Conservation (phyloP, 2,113 vertebrate species). For the Microcebus tavaratra region DNA sequence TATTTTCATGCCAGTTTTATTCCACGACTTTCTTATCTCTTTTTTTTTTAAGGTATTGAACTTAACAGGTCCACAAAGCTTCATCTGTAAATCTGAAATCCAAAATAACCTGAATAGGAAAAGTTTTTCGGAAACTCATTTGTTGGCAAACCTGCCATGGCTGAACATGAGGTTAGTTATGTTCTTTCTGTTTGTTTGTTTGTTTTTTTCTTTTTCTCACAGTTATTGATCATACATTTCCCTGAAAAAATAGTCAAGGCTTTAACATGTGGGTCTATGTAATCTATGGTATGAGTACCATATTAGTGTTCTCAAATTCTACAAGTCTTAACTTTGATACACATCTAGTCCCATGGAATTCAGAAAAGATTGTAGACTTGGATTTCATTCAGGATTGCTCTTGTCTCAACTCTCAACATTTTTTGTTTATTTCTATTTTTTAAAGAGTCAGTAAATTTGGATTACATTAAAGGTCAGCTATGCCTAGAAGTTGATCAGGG, state of each 20-base stretch:
- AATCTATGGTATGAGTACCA: neutral
- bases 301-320: neutral
- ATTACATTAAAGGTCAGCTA: constrained; percentile 54
- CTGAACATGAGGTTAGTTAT: neutral
- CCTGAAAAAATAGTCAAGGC: neutral
- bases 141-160: neutral
- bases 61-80: neutral
- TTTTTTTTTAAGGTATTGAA: neutral
- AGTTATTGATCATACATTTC: neutral
- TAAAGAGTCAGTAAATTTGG: constrained; percentile 12
- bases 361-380: neutral
- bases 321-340: neutral
- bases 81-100: constrained; percentile 7
- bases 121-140: neutral
- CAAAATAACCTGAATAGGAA: neutral
- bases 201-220: neutral
- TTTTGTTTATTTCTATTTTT: constrained; percentile 1
- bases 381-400: neutral
- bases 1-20: neutral
- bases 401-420: neutral
- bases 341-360: neutral
- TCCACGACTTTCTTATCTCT: neutral
- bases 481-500: constrained; percentile 73
- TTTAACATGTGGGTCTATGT: neutral
- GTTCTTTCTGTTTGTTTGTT: neutral